A percentile compares a stretch with the other conserved stretches of the same genome.
Evolutionary conservation across 1,140 invertebrate species (phyloP).

Genomic region (Eciton burchellii): DNA sequence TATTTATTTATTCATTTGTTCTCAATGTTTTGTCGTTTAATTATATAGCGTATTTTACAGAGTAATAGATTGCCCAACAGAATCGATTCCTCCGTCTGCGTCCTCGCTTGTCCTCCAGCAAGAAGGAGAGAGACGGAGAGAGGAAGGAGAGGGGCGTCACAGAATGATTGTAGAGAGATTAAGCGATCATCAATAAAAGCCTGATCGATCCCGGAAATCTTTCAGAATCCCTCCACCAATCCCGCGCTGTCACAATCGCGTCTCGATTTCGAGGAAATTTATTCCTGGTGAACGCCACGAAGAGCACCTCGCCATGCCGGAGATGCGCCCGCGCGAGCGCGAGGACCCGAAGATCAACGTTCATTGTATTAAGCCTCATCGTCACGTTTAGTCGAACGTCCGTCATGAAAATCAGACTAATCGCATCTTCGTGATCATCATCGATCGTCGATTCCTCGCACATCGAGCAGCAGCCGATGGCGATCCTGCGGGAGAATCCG

Average conservation of each 20-base stretch:
- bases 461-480: not conserved
- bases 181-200: constrained; percentile 46
- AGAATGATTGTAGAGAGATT: constrained; percentile 50
- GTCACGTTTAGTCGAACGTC: not conserved
- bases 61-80: constrained; percentile 36
- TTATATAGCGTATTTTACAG: constrained; percentile 65
- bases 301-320: not conserved
- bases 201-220: constrained; percentile 31
- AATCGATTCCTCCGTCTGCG: constrained; percentile 30
- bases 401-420: not conserved
- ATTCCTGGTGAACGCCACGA: not conserved
- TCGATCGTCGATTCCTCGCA: not conserved
- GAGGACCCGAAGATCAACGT: constrained; percentile 15
- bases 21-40: constrained; percentile 46
- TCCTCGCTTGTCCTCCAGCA: constrained; percentile 47
- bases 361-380: not conserved
- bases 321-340: not conserved
- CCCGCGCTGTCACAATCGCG: not conserved
- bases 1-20: constrained; percentile 73
- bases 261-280: not conserved
- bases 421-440: not conserved
- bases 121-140: constrained; percentile 42
- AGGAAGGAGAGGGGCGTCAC: constrained; percentile 34
- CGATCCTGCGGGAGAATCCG: constrained; percentile 5
- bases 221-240: constrained; percentile 44